phyloP scores from a whole-genome alignment of 2,888 invertebrate species.

The Automeris io region DNA sequence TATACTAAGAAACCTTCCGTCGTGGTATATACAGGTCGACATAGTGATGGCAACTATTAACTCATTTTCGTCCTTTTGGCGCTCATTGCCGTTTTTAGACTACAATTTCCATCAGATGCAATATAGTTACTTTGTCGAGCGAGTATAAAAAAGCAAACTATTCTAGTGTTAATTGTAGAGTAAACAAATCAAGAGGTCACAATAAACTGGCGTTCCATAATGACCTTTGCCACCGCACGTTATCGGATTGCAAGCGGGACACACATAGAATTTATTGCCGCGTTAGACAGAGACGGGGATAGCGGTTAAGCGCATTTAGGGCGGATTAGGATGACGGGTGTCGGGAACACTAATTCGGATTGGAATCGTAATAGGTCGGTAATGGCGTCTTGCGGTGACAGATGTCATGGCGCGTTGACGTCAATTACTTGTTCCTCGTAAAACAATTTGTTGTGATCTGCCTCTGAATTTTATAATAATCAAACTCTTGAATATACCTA shows the following conservation, averaged over 20 bases:
- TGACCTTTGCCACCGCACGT: slow-evolving; percentile 19
- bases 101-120: too few relatives aligned
- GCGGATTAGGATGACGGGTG: slow-evolving; percentile 45
- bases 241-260: slow-evolving; percentile 44
- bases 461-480: slow-evolving; percentile 6
- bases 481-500: too few relatives aligned
- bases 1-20: too few relatives aligned
- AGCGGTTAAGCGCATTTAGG: slow-evolving; percentile 32
- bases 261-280: slow-evolving; percentile 12
- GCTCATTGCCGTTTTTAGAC: too few relatives aligned
- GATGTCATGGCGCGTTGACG: slow-evolving; percentile 41
- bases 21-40: too few relatives aligned
- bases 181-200: not conserved
- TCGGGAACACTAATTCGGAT: slow-evolving; percentile 37
- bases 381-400: slow-evolving; percentile 63
- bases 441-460: slow-evolving; percentile 4
- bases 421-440: slow-evolving; percentile 12
- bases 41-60: too few relatives aligned
- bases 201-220: slow-evolving; percentile 21
- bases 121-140: too few relatives aligned
- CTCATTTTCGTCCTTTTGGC: too few relatives aligned
- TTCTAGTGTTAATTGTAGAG: too few relatives aligned
- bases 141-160: too few relatives aligned
- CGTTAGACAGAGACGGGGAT: slow-evolving; percentile 22
- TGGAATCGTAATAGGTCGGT: slow-evolving; percentile 34